Evolutionary conservation across 2,113 vertebrate genomes (phyloP).

Genomic region (Amazona guildingii): DNA sequence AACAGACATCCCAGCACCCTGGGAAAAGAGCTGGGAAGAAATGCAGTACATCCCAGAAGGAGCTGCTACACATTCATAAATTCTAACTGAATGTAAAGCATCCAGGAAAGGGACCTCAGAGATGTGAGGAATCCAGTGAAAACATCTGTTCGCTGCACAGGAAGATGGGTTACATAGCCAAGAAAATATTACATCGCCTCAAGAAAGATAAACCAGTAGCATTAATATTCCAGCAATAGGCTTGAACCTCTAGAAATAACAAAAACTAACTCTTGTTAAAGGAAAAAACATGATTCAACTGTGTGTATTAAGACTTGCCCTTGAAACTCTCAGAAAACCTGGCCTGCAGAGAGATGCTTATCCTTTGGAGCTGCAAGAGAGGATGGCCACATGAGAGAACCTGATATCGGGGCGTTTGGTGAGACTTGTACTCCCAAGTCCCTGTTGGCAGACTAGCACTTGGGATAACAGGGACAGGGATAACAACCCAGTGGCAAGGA

Average conservation of each 20-base stretch:
- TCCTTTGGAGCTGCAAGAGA: neutral
- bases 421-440: neutral
- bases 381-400: rapidly evolving
- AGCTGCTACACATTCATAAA: conserved; percentile 55
- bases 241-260: neutral
- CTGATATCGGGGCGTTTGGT: neutral
- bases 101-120: conserved; percentile 59
- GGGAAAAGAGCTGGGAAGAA: conserved; percentile 48
- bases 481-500: neutral
- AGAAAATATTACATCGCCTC: conserved; percentile 51
- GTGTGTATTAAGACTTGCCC: neutral
- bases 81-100: conserved; percentile 52
- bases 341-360: neutral
- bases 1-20: neutral
- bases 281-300: neutral
- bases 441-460: neutral
- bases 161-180: conserved; percentile 29
- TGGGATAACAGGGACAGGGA: neutral
- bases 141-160: conserved; percentile 39
- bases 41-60: conserved; percentile 46
- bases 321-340: neutral
- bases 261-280: neutral
- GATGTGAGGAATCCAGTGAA: conserved; percentile 51
- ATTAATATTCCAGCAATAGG: neutral
- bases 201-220: conserved; percentile 41